Percentiles rank a stretch among this genome's conserved stretches.
These are phyloP conservation scores for Petrocephalus schoutedeni DNA, from an alignment of 2,797 vertebrate genomes.

Conservation along the genomic window DNA sequence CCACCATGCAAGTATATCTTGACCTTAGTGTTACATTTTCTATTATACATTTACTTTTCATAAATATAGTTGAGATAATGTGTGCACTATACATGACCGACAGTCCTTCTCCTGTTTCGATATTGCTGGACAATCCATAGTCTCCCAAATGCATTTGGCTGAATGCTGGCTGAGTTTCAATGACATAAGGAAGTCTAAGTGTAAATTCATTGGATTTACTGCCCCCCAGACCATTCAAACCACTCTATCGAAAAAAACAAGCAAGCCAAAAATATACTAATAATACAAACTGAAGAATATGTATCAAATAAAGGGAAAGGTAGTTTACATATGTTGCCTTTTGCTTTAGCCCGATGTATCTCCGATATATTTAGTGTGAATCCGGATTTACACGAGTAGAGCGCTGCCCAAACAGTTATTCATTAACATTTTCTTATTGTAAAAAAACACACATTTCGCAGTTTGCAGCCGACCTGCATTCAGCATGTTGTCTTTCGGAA, in stretches of 20 bases:
- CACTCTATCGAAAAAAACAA: not conserved
- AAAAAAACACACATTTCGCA: not conserved
- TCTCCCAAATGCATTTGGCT: not conserved
- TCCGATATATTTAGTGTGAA: not conserved
- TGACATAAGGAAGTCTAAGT: not conserved
- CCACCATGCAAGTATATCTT: not conserved
- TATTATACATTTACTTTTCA: not conserved
- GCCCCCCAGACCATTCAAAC: not conserved
- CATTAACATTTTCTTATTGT: not conserved
- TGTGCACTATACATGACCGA: not conserved
- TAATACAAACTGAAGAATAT: not conserved
- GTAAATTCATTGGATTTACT: not conserved
- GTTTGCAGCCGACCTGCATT: not conserved
- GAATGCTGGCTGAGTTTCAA: no score
- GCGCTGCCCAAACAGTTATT: not conserved
- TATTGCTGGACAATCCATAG: not conserved
- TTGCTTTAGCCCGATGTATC: not conserved
- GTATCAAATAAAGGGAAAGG: not conserved
- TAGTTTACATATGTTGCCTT: not conserved
- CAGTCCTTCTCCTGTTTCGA: not conserved
- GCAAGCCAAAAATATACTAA: not conserved
- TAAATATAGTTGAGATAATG: not conserved
- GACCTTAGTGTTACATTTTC: not conserved
- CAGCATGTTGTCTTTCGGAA: not conserved
- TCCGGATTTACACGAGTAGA: not conserved